Evolutionary conservation across 2,797 vertebrate species (phyloP).

Genomic region (Sternotherus odoratus): DNA sequence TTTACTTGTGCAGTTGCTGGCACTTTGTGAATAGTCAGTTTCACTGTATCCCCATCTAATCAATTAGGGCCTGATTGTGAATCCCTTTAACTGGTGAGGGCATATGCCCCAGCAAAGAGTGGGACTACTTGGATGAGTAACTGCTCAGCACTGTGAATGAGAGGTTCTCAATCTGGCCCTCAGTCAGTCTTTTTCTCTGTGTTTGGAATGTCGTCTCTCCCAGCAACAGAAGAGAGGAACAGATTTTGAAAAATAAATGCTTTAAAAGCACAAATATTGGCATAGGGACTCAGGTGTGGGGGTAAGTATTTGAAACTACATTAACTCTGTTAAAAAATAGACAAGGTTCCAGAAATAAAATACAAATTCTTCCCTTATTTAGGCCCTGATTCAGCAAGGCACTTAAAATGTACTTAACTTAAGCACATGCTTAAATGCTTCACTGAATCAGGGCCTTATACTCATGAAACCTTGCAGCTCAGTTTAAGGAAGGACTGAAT

Average conservation of each 20-base stretch:
- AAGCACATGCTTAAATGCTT: not conserved
- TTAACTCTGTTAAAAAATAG: not conserved
- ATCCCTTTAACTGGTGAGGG: not conserved
- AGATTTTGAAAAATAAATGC: not conserved
- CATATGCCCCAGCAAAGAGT: rapidly evolving
- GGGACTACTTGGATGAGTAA: not conserved
- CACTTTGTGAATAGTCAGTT: not conserved
- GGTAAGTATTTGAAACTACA: not conserved
- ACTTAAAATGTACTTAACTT: not conserved
- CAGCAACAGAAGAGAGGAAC: not conserved
- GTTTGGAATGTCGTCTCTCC: not conserved
- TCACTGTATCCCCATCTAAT: not conserved
- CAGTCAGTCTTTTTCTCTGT: rapidly evolving
- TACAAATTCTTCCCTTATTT: not conserved
- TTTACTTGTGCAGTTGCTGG: not conserved
- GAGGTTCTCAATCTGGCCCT: rapidly evolving
- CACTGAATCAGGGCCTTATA: not conserved
- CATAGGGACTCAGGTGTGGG: not conserved
- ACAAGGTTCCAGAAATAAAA: not conserved
- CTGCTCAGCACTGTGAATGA: not conserved
- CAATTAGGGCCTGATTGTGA: not conserved
- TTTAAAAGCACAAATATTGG: rapidly evolving
- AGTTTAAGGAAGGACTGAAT: not conserved
- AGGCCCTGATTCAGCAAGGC: not conserved
- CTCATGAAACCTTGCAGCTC: not conserved